Evolutionary conservation across 1,140 invertebrate species (phyloP).

Genomic region (Subanguina moxae): DNA sequence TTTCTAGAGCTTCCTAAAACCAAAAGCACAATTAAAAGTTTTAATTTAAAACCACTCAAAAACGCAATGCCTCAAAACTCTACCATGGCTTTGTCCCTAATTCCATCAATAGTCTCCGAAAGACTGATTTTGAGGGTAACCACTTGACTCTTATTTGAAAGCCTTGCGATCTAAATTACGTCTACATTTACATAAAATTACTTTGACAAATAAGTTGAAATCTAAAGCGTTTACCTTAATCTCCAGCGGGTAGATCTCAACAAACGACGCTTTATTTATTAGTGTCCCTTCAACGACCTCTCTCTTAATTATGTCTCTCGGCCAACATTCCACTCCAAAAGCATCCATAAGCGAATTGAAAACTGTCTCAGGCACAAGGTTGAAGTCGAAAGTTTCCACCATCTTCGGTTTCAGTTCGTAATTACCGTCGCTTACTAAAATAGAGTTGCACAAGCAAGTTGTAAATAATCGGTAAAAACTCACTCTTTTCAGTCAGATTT

Average conservation of each 20-base stretch:
- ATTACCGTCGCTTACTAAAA: constrained; percentile 11
- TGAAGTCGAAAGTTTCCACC: constrained; percentile 36
- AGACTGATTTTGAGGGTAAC: constrained; percentile 24
- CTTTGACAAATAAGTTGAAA: constrained; percentile 12
- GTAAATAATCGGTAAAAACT: neutral
- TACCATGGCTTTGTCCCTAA: constrained; percentile 14
- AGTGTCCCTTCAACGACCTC: constrained; percentile 41
- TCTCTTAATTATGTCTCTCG: constrained; percentile 44
- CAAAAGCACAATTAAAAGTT: no score
- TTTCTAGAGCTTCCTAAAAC: constrained; percentile 13
- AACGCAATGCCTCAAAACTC: no score
- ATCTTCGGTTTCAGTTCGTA: constrained; percentile 41
- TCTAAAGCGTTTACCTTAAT: constrained; percentile 32
- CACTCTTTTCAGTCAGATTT: constrained; percentile 16
- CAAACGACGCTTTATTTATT: constrained; percentile 16
- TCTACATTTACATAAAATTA: no score
- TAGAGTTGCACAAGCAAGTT: neutral
- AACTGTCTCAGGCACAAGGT: constrained; percentile 32
- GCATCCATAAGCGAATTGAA: constrained; percentile 25
- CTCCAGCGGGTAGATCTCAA: constrained; percentile 48
- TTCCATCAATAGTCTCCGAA: constrained; percentile 32
- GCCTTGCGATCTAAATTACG: constrained; percentile 28
- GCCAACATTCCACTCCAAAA: constrained; percentile 39
- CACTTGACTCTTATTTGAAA: neutral
- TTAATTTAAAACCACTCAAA: no score